These are phyloP conservation scores for Pithecia hirsuta DNA, from an alignment of 2,797 vertebrate genomes.

Conservation along the genomic window DNA sequence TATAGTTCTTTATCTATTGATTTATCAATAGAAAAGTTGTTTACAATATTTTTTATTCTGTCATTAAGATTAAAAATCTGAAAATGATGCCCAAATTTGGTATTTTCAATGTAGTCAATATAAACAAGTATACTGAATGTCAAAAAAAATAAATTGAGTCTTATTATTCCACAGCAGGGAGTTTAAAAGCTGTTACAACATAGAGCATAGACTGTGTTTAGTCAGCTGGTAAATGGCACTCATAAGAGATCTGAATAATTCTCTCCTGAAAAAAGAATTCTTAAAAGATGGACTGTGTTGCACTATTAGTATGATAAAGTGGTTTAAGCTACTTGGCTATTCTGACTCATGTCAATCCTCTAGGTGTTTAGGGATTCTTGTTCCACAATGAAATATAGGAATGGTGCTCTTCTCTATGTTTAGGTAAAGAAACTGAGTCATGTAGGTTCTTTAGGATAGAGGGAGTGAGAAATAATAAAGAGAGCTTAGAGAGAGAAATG, in stretches of 20 bases:
- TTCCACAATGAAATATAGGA: not conserved
- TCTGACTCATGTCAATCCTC: not conserved
- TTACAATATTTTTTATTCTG: not conserved
- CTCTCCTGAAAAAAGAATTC: not conserved
- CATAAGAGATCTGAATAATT: not conserved
- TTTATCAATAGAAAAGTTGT: not conserved
- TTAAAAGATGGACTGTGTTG: not conserved
- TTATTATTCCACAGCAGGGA: slow-evolving; percentile 49
- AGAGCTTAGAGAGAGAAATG: not conserved
- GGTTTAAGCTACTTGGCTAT: not conserved
- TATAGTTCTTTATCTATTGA: not conserved
- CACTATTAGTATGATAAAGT: not conserved
- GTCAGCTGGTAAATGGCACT: not conserved
- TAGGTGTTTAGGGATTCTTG: not conserved
- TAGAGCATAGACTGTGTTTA: not conserved
- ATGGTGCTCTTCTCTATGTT: not conserved
- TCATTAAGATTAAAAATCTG: not conserved
- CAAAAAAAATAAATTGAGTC: not conserved
- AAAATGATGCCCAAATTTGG: not conserved
- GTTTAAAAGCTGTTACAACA: slow-evolving; percentile 5
- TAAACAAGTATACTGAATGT: not conserved
- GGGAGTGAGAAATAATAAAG: not conserved
- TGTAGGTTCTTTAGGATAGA: not conserved
- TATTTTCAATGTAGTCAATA: not conserved
- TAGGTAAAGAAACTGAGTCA: not conserved